Evolutionary conservation across 2,113 vertebrate genomes (phyloP), one percentile per base, ranked within the genome.

Genomic region (Ardeotis arabs): DNA sequence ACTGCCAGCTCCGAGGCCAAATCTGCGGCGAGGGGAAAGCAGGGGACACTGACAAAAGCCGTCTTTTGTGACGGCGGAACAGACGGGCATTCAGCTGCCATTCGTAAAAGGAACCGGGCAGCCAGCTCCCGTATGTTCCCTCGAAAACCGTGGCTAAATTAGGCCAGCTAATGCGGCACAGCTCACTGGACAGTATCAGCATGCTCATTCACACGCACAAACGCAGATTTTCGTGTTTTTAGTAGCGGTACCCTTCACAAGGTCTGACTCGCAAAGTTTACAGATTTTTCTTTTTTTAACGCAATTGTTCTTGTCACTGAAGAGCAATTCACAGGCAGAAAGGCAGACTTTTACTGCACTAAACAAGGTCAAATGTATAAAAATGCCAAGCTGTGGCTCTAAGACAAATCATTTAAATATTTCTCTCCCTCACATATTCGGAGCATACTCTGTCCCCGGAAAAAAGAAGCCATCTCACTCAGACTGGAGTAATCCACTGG

Each of bases 401-500:
- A 60, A 49, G 35, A 87, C 16, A 53, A 66, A 87, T 16, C 10
- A n/a, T 11, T 39, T 29, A 45, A 49, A 75, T 5, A n/a, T 5
- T 59, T 85, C 56, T 35, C 41, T 23, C 28, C 44, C 62, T 28
- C 31, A 1, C 27, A 5, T 17, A 31, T 7, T 59, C 9, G 2
- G 9, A n/a, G n/a, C 9, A 10, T 15, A 20, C 19, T 56, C 44
- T 47, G 7, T 3, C 31, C 56, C 84, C 75, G 83, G 64, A 29
- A 66, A 77, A 62, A 96, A 89, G 56, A 49, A 79, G 14, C 56
- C 47, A 33, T 22, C n/a, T 73, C 78, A 45, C 85, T 93, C 70
- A 89, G 83, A 56, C 62, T 21, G 52, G 59, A 81, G 76, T 14
- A 92, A 95, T 84, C 94, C 80, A 84, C 84, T 87, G 92, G 66